Percentiles rank a stretch among this genome's conserved stretches.
phyloP scores from a whole-genome alignment of 2,113 vertebrate species.

The Campylorhamphus procurvoides region DNA sequence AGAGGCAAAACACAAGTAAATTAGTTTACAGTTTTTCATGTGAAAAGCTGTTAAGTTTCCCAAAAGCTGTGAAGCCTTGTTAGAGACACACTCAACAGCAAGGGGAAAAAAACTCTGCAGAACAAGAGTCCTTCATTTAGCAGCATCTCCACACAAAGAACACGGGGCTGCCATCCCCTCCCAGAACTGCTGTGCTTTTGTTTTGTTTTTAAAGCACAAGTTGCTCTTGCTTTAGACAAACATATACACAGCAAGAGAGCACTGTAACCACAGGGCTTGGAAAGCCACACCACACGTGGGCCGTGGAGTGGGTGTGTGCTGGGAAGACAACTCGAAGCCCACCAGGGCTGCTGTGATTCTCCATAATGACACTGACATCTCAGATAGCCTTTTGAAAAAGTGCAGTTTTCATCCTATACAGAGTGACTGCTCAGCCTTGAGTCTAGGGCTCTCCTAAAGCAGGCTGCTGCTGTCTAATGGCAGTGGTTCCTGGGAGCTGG shows the following conservation, averaged over 20 bases:
- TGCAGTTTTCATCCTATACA: neutral
- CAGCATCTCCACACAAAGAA: neutral
- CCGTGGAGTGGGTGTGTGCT: neutral
- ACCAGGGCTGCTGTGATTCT: neutral
- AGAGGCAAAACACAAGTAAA: neutral
- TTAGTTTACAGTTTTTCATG: neutral
- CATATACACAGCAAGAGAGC: neutral
- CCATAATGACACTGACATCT: rapidly evolving
- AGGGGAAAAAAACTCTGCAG: neutral
- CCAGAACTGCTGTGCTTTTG: neutral
- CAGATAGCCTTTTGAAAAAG: neutral
- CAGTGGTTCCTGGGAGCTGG: neutral
- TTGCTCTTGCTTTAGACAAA: neutral
- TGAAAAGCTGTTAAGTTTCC: neutral
- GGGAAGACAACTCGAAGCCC: neutral
- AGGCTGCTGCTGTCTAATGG: neutral
- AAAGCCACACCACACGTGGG: rapidly evolving
- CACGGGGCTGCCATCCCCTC: neutral
- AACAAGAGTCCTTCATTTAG: neutral
- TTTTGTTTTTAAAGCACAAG: neutral
- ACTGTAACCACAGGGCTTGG: neutral
- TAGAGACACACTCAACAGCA: neutral
- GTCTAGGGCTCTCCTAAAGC: neutral
- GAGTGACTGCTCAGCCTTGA: neutral
- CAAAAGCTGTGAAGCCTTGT: neutral